Base-by-base conservation (phyloP, 2,113 vertebrate species). In the Mystacornis crossleyi region DNA sequence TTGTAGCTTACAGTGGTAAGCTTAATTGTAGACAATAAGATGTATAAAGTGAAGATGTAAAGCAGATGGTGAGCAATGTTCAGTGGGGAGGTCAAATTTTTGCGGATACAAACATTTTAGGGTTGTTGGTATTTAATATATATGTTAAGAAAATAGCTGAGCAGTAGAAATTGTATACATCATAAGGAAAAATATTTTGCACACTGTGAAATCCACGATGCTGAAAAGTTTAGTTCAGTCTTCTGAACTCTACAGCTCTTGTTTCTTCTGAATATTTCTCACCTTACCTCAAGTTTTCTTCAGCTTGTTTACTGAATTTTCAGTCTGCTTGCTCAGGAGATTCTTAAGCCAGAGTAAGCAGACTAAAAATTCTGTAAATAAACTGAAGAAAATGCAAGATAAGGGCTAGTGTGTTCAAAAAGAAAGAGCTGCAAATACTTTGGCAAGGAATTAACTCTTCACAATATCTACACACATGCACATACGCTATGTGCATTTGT, bases 261-360 rank as follows among this genome's bases (percentile, higher is more conserved):
- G 45, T 93, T 96, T 97, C 80, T 93, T 66, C 48, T 81, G 58
- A 75, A 92, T 92, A 94, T 95, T 97, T 94, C n/a, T 10, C 28
- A 60, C 70, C 66, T 97, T 96, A 95, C 94, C 87, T 90, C 77
- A 67, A 87, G 57, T 87, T 95, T 95, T 96, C 81, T 94, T 92
- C 73, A 78, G 53, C 61, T 96, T 96, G 92, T 95, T 97, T 97
- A 96, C 88, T 81, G 90, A 80, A 93, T 94, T 97, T 93, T 91
- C 73, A 93, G 83, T 72, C 66, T 95, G 96, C 96, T 97, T 96
- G 77, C 93, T 96, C 94, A 97, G 93, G 93, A 96, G 83, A 95
- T 95, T 96, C 66, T 96, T 94, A 93, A 97, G 86, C 78, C 86
- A 87, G 80, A 84, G 82, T 45, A 95, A 89, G 88, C 82, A 90